phyloP scores from a whole-genome alignment of 2,888 invertebrate species.

The Oscheius sp. region DNA sequence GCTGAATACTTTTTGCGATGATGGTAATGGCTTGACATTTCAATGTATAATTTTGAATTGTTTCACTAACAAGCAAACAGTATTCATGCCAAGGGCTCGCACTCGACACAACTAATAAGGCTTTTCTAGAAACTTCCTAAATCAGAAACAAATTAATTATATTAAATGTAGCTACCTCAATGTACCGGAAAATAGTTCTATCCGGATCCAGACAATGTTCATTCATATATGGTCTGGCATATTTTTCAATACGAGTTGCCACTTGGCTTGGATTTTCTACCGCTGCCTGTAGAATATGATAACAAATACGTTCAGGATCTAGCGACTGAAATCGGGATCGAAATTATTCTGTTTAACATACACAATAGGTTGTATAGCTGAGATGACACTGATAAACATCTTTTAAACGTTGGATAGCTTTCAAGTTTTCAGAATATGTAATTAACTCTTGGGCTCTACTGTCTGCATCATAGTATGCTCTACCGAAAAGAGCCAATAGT shows the following conservation, averaged over 20 bases:
- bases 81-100: conserved; percentile 52
- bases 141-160: not conserved
- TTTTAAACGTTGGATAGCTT: conserved; percentile 37
- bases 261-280: conserved; percentile 41
- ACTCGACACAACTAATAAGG: not conserved
- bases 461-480: not conserved
- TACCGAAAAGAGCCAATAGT: conserved; percentile 9
- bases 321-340: conserved; percentile 11
- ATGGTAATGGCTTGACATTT: conserved; percentile 51
- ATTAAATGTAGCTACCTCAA: conserved; percentile 35
- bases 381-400: conserved; percentile 41
- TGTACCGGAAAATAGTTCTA: conserved; percentile 52
- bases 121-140: conserved; percentile 20
- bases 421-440: conserved; percentile 31
- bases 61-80: conserved; percentile 51
- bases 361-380: conserved; percentile 30
- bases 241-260: conserved; percentile 48
- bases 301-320: conserved; percentile 45
- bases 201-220: conserved; percentile 54
- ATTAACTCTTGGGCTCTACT: not conserved
- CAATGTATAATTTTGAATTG: conserved; percentile 45
- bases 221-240: conserved; percentile 55
- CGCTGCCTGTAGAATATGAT: conserved; percentile 44
- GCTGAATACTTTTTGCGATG: conserved; percentile 48
- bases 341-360: not conserved